Conservation (phyloP, 23 tunicate genomes). For the Ascidia mentula region DNA sequence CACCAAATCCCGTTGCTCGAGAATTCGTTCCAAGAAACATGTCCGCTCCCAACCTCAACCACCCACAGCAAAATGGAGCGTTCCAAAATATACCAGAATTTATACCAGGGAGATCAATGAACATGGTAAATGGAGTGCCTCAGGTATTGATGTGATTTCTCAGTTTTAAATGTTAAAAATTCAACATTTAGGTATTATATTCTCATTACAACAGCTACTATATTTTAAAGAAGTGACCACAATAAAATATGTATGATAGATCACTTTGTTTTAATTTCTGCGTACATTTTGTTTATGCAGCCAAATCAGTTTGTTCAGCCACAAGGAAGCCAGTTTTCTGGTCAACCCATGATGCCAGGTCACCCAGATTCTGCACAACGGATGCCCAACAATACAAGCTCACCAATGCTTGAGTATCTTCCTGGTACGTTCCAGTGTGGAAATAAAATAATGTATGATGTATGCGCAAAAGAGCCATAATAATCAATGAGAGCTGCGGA, state of each 20-base stretch:
- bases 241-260: no score
- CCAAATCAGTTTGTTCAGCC: background rate
- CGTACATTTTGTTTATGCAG: no score
- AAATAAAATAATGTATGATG: no score
- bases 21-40: slow-evolving; percentile 85
- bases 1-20: slow-evolving; percentile 62
- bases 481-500: no score
- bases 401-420: slow-evolving; percentile 22
- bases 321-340: slow-evolving; percentile 4
- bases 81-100: slow-evolving; percentile 46
- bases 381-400: background rate
- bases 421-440: slow-evolving; percentile 14
- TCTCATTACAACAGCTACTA: no score
- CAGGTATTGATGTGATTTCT: slow-evolving; percentile 3
- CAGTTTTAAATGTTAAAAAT: background rate
- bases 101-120: slow-evolving; percentile 29
- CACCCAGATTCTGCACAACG: background rate
- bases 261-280: no score
- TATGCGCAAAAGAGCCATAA: no score
- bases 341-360: slow-evolving; percentile 15
- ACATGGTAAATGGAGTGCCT: slow-evolving; percentile 20
- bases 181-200: no score
- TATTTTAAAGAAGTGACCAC: no score
- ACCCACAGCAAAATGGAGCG: slow-evolving; percentile 35
- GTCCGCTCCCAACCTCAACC: slow-evolving; percentile 77